These are phyloP conservation scores for Actias luna DNA, from an alignment of 2,888 invertebrate genomes.

Conservation along the genomic window DNA sequence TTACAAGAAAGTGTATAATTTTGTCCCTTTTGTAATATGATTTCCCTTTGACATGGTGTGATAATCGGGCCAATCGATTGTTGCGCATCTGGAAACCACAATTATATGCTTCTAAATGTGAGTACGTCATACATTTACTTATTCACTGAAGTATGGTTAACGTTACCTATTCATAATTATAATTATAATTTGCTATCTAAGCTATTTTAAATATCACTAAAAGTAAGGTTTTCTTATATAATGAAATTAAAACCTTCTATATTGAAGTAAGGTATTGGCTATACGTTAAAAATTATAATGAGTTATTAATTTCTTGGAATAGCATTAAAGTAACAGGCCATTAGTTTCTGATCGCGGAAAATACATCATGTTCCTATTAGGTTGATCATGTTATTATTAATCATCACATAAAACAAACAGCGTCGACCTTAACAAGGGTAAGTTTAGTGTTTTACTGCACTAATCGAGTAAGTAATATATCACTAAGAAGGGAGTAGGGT, in stretches of 20 bases:
- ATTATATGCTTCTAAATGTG: constrained; percentile 22
- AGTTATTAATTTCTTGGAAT: not conserved
- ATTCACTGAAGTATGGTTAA: not conserved
- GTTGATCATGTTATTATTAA: constrained; percentile 35
- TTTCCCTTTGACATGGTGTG: constrained; percentile 54
- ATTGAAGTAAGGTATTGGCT: not conserved
- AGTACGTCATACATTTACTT: not conserved
- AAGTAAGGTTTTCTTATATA: no score
- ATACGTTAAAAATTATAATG: not conserved
- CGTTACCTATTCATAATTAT: no score
- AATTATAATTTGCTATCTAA: no score
- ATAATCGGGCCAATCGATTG: constrained; percentile 59
- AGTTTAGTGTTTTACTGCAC: constrained; percentile 46
- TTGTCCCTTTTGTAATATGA: constrained; percentile 63
- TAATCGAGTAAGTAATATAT: constrained; percentile 57
- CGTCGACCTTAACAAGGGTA: constrained; percentile 43
- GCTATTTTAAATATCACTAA: no score
- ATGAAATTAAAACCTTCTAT: not conserved
- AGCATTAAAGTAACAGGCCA: not conserved
- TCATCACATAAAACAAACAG: constrained; percentile 50
- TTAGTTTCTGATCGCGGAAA: not conserved
- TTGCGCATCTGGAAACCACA: constrained; percentile 67
- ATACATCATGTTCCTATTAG: constrained; percentile 38
- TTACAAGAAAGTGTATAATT: constrained; percentile 65
- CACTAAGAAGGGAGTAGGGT: constrained; percentile 37